phyloP scores from a whole-genome alignment of 2,797 vertebrate species.

The Melanogrammus aeglefinus region DNA sequence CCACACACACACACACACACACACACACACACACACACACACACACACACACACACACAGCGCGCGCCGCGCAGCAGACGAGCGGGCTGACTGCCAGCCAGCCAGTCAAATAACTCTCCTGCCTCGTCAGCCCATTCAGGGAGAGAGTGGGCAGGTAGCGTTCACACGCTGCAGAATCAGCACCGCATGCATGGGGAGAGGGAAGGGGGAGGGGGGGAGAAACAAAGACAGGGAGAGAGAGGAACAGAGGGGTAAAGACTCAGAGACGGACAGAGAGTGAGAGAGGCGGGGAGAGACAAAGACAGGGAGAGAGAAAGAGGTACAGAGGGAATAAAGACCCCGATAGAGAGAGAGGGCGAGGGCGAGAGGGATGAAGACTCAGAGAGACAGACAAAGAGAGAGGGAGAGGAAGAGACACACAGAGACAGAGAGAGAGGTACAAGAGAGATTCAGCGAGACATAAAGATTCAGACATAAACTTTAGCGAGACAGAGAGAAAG shows the following conservation, averaged over 20 bases:
- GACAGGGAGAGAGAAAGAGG: neutral
- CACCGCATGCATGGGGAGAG: neutral
- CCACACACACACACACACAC: slow-evolving; percentile 53
- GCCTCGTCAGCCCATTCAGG: slow-evolving; percentile 60
- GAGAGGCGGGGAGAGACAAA: neutral
- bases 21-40: slow-evolving; percentile 56
- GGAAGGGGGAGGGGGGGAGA: neutral
- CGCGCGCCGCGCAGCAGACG: slow-evolving; percentile 36
- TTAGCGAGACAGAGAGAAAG: neutral
- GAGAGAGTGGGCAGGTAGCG: slow-evolving; percentile 46
- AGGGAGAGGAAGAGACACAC: slow-evolving; percentile 1
- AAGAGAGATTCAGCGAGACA: neutral
- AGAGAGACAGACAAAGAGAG: neutral
- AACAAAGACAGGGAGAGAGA: neutral
- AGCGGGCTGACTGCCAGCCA: slow-evolving; percentile 35
- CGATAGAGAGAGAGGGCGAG: neutral
- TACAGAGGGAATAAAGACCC: neutral
- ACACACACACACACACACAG: slow-evolving; percentile 16
- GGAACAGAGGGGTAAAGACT: neutral
- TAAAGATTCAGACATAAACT: neutral
- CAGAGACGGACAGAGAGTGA: neutral
- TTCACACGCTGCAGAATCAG: slow-evolving; percentile 39
- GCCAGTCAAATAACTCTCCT: slow-evolving; percentile 62
- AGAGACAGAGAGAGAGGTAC: neutral
- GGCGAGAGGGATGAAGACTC: neutral